phyloP scores from a whole-genome alignment of 1,140 invertebrate species.

The Drosophila nigromelanica region DNA sequence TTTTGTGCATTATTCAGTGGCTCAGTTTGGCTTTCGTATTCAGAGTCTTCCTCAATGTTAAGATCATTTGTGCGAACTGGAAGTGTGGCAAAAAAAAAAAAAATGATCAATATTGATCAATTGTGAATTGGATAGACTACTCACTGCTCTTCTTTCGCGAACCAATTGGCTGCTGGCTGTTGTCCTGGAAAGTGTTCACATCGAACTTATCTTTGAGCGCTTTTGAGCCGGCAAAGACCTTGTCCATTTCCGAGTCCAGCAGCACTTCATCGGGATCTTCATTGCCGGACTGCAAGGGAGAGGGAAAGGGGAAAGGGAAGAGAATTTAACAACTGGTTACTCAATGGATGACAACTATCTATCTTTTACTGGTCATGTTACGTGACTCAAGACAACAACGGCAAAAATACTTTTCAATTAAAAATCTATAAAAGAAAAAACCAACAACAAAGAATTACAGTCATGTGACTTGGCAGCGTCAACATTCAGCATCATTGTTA shows the following conservation, averaged over 20 bases:
- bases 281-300: constrained; percentile 85
- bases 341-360: constrained; percentile 40
- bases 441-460: constrained; percentile 24
- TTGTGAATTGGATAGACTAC: neutral
- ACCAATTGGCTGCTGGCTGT: constrained; percentile 84
- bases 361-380: constrained; percentile 61
- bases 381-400: constrained; percentile 48
- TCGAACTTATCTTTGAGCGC: constrained; percentile 86
- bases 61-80: constrained; percentile 72
- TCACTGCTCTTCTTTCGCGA: constrained; percentile 84
- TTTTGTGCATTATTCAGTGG: constrained; percentile 74
- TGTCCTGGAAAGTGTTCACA: constrained; percentile 86
- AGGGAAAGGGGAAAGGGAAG: neutral
- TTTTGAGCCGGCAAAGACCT: constrained; percentile 87
- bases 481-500: constrained; percentile 35
- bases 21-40: constrained; percentile 79
- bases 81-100: too few species aligned
- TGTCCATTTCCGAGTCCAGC: constrained; percentile 91
- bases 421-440: constrained; percentile 70
- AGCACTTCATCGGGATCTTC: constrained; percentile 87
- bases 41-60: constrained; percentile 80
- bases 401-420: constrained; percentile 75
- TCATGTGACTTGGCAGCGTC: constrained; percentile 65
- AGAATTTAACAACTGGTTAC: constrained; percentile 13
- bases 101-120: too few species aligned